phyloP scores from a whole-genome alignment of 2,888 invertebrate genomes.

The Ophion slaviceki region DNA sequence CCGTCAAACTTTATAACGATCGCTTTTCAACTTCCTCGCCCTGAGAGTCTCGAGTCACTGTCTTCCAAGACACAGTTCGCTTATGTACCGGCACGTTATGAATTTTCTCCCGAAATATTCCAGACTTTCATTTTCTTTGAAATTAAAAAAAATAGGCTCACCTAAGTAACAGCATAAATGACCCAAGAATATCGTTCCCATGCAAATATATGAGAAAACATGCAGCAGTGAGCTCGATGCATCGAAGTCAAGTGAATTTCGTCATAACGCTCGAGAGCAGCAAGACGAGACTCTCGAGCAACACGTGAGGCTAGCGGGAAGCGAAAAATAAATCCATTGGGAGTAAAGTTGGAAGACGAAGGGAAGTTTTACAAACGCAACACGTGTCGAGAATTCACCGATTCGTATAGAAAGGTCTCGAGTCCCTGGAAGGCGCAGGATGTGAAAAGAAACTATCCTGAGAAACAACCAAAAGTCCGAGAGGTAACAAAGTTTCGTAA shows the following conservation, averaged over 20 bases:
- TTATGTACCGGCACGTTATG: not conserved
- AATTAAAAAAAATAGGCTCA: not conserved
- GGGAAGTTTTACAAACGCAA: conserved; percentile 35
- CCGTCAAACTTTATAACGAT: conserved; percentile 26
- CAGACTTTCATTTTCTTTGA: not conserved
- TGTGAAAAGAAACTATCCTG: conserved; percentile 1
- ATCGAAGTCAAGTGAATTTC: not conserved
- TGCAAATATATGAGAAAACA: not conserved
- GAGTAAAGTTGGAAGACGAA: conserved; percentile 22
- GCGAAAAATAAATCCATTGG: conserved; percentile 23
- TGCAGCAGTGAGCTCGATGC: not conserved
- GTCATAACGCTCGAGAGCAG: not conserved
- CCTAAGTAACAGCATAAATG: not conserved
- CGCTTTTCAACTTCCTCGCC: conserved; percentile 27
- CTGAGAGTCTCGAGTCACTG: not conserved
- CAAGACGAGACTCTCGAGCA: not conserved
- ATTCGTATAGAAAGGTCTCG: conserved; percentile 33
- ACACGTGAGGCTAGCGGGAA: conserved; percentile 13
- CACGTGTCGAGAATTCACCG: conserved; percentile 48
- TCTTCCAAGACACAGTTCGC: not conserved
- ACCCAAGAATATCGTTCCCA: not conserved
- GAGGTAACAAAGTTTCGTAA: conserved; percentile 8
- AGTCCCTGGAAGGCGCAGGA: not conserved
- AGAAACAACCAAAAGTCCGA: conserved; percentile 16
- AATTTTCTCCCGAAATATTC: not conserved